These are phyloP conservation scores for Ataeniobius toweri DNA, from an alignment of 2,797 vertebrate species.

Conservation along the genomic window DNA sequence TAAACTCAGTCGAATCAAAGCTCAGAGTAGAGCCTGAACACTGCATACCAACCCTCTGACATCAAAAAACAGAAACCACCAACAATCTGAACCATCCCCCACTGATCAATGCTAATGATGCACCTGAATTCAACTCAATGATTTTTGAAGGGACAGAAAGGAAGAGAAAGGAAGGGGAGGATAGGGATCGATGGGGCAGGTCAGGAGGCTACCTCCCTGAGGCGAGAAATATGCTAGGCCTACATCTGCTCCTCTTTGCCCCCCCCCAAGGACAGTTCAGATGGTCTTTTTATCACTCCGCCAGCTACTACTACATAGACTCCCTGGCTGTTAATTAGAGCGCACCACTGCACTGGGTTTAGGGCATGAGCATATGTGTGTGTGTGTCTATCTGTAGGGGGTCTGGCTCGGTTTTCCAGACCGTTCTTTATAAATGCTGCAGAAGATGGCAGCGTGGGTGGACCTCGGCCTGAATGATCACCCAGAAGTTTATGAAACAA, in stretches of 20 bases:
- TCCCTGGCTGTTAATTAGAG: constrained; percentile 74
- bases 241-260: constrained; percentile 70
- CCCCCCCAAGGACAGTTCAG: constrained; percentile 65
- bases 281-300: constrained; percentile 76
- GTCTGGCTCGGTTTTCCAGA: constrained; percentile 38
- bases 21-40: constrained; percentile 12
- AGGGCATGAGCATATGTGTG: constrained; percentile 17
- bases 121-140: constrained; percentile 51
- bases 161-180: constrained; percentile 47
- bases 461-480: constrained; percentile 42
- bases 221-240: constrained; percentile 54
- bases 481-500: constrained; percentile 9
- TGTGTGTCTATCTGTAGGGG: constrained; percentile 20
- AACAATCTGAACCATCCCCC: neutral
- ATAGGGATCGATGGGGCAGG: constrained; percentile 58
- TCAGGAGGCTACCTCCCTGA: constrained; percentile 60
- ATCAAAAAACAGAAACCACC: constrained; percentile 18
- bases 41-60: constrained; percentile 13
- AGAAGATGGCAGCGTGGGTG: constrained; percentile 36
- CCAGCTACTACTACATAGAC: constrained; percentile 64
- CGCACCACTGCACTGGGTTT: constrained; percentile 46
- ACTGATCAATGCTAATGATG: constrained; percentile 72
- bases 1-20: constrained; percentile 19
- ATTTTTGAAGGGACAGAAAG: constrained; percentile 36
- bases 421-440: constrained; percentile 55